These are phyloP conservation scores for Daubentonia madagascariensis DNA, from an alignment of 2,113 vertebrate species.

Conservation along the genomic window DNA sequence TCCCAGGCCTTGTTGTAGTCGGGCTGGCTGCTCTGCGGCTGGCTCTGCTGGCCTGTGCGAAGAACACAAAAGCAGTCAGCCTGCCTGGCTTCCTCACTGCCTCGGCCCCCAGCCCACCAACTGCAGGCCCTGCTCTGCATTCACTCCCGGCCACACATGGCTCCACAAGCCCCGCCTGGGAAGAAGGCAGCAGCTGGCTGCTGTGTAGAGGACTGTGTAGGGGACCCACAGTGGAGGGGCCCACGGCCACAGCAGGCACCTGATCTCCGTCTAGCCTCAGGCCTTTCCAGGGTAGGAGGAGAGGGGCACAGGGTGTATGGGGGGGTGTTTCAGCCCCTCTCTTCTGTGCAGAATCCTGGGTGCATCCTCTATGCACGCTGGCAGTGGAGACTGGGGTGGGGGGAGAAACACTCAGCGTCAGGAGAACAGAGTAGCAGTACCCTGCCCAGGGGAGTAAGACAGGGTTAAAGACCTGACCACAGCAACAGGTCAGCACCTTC, in stretches of 20 bases:
- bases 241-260: accelerated
- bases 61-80: conserved; percentile 75
- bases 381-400: not conserved
- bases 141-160: not conserved
- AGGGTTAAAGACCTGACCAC: conserved; percentile 69
- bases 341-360: accelerated
- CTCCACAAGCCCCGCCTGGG: not conserved
- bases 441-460: conserved; percentile 55
- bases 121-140: not conserved
- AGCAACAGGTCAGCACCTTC: conserved; percentile 68
- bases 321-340: accelerated
- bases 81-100: not conserved
- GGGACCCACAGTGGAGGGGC: not conserved
- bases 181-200: not conserved
- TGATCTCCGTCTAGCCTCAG: accelerated
- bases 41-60: conserved; percentile 92
- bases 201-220: accelerated
- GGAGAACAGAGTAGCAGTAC: conserved; percentile 51
- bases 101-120: not conserved
- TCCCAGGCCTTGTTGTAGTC: conserved; percentile 98
- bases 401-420: conserved; percentile 60
- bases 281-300: not conserved
- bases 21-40: conserved; percentile 92
- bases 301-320: accelerated
- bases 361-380: accelerated